phyloP scores from a whole-genome alignment of 2,888 invertebrate species.

The Priocnemis perturbator region DNA sequence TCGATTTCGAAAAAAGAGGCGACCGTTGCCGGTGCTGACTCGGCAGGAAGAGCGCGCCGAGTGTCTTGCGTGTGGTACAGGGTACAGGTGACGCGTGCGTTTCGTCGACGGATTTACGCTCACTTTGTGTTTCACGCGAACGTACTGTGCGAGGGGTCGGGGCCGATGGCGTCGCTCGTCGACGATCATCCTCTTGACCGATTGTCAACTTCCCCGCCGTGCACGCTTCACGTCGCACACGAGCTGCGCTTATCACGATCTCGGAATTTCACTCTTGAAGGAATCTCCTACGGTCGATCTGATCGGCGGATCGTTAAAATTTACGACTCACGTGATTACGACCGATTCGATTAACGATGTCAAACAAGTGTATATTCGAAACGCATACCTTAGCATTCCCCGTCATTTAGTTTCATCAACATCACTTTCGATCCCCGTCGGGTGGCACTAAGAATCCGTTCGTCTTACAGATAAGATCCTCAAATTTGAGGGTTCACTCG shows the following conservation, averaged over 20 bases:
- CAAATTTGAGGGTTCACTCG: constrained; percentile 42
- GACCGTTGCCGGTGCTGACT: not conserved
- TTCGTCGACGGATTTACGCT: too few species aligned
- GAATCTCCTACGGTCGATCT: constrained; percentile 27
- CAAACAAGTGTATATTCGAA: constrained; percentile 53
- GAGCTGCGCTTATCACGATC: constrained; percentile 36
- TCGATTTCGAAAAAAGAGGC: constrained; percentile 5
- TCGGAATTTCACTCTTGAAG: constrained; percentile 33
- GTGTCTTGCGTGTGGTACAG: too few species aligned
- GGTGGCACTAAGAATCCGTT: constrained; percentile 54
- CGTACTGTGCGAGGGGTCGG: too few species aligned
- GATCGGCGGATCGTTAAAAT: constrained; percentile 62
- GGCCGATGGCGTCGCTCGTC: too few species aligned
- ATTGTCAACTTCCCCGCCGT: not conserved
- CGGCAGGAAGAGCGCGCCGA: too few species aligned
- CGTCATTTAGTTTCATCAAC: constrained; percentile 58
- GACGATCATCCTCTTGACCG: too few species aligned
- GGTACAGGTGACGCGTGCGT: too few species aligned
- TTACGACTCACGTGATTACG: constrained; percentile 63
- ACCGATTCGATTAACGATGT: constrained; percentile 63
- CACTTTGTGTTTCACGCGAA: too few species aligned
- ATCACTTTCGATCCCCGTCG: constrained; percentile 45
- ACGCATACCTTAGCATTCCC: constrained; percentile 49
- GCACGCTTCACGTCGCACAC: not conserved
- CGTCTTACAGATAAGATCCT: constrained; percentile 56